phyloP scores from a whole-genome alignment of 2,888 invertebrate genomes.

The Barypeithes pellucidus region DNA sequence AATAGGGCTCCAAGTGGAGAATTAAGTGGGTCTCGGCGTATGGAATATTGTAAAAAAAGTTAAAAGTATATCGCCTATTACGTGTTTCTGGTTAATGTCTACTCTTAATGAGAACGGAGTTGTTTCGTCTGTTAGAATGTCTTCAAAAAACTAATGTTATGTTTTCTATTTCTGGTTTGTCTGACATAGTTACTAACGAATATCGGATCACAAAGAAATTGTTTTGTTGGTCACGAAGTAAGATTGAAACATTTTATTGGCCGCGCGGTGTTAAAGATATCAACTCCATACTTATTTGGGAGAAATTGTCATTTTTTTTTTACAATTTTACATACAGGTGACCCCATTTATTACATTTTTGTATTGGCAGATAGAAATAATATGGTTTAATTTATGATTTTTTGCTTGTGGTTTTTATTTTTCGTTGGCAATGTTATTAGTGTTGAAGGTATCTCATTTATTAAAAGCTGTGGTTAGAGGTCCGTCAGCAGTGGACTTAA shows the following conservation, averaged over 20 bases:
- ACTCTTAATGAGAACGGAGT: neutral
- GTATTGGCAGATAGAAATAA: constrained; percentile 35
- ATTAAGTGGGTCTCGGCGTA: constrained; percentile 42
- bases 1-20: constrained; percentile 72
- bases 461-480: neutral
- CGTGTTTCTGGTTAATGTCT: constrained; percentile 7
- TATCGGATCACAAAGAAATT: too few species aligned
- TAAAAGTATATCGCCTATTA: constrained; percentile 1
- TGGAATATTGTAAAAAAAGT: constrained; percentile 34
- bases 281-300: neutral
- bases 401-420: constrained; percentile 38
- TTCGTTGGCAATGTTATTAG: constrained; percentile 21
- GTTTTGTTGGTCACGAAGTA: too few species aligned
- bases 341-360: constrained; percentile 18
- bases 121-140: neutral
- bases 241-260: too few species aligned
- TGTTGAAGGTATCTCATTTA: constrained; percentile 29
- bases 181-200: neutral
- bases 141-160: neutral
- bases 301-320: constrained; percentile 6
- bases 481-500: neutral
- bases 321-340: constrained; percentile 19
- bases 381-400: constrained; percentile 39
- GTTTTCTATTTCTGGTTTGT: neutral
- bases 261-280: too few species aligned